Evolutionary conservation across 2,797 vertebrate species (phyloP).

Genomic region (Enoplosus armatus): DNA sequence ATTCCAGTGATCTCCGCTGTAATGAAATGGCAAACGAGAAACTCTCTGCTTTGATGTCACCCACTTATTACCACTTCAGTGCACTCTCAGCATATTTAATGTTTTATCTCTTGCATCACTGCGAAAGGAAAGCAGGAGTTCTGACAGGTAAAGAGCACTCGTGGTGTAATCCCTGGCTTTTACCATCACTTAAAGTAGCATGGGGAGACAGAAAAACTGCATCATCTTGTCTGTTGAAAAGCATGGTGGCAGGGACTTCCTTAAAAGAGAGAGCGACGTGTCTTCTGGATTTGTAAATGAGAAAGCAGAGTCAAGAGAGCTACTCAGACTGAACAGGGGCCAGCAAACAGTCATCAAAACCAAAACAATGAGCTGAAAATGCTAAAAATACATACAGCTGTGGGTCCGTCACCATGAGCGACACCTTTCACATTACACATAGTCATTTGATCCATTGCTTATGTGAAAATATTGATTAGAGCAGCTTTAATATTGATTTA

Average conservation of each 20-base stretch:
- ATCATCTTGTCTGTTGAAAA: neutral
- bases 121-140: constrained; percentile 19
- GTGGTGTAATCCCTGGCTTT: constrained; percentile 13
- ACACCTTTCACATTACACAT: neutral
- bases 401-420: neutral
- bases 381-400: neutral
- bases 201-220: neutral
- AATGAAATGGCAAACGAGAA: constrained; percentile 28
- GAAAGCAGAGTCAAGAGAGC: too few relatives aligned
- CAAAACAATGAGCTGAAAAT: neutral
- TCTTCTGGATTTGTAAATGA: neutral
- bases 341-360: too few relatives aligned
- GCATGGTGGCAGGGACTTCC: neutral
- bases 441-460: neutral
- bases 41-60: constrained; percentile 31
- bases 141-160: constrained; percentile 30
- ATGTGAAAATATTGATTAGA: neutral
- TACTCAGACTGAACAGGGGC: too few relatives aligned
- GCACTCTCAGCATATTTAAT: constrained; percentile 22
- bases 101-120: constrained; percentile 1
- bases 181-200: constrained; percentile 13
- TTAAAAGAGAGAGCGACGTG: neutral
- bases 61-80: constrained; percentile 33
- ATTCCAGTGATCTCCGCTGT: constrained; percentile 19
- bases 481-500: neutral